These are phyloP conservation scores for Phanerotoma sp. DNA, from an alignment of 2,888 invertebrate genomes.

Conservation along the genomic window DNA sequence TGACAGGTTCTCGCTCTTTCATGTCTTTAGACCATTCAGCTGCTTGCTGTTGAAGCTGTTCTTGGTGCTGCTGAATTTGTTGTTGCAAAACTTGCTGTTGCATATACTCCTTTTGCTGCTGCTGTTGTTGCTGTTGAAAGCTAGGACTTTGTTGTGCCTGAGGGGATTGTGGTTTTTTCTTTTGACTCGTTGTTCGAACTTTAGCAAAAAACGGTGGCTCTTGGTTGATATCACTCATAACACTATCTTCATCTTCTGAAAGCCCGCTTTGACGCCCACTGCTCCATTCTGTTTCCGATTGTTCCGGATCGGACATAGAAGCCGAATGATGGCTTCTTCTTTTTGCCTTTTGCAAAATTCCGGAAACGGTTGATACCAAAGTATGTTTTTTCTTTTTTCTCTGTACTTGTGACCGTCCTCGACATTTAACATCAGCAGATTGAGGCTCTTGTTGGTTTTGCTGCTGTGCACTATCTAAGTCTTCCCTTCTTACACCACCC, in stretches of 20 bases:
- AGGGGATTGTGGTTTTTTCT: constrained; percentile 44
- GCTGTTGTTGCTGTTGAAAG: constrained; percentile 38
- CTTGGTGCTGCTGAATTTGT: constrained; percentile 47
- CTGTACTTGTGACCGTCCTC: constrained; percentile 40
- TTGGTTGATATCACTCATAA: constrained; percentile 69
- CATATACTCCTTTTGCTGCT: constrained; percentile 58
- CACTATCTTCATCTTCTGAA: constrained; percentile 71
- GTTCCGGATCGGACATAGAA: constrained; percentile 75
- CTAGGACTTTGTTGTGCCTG: constrained; percentile 32
- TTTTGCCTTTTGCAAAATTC: constrained; percentile 82
- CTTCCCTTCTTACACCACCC: constrained; percentile 66
- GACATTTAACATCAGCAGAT: constrained; percentile 38
- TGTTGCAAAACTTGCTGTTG: constrained; percentile 53
- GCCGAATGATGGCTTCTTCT: constrained; percentile 64
- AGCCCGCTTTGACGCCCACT: constrained; percentile 70
- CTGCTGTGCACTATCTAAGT: constrained; percentile 53
- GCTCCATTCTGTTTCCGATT: constrained; percentile 74
- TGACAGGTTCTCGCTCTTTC: constrained; percentile 44
- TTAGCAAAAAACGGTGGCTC: constrained; percentile 68
- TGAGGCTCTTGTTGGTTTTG: constrained; percentile 43
- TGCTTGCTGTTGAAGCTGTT: constrained; percentile 48
- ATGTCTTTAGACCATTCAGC: constrained; percentile 52
- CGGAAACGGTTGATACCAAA: constrained; percentile 81
- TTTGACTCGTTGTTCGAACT: constrained; percentile 60
- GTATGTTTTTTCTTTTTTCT: constrained; percentile 78